phyloP scores from a whole-genome alignment of 2,888 invertebrate genomes.

The Fragum fragum region DNA sequence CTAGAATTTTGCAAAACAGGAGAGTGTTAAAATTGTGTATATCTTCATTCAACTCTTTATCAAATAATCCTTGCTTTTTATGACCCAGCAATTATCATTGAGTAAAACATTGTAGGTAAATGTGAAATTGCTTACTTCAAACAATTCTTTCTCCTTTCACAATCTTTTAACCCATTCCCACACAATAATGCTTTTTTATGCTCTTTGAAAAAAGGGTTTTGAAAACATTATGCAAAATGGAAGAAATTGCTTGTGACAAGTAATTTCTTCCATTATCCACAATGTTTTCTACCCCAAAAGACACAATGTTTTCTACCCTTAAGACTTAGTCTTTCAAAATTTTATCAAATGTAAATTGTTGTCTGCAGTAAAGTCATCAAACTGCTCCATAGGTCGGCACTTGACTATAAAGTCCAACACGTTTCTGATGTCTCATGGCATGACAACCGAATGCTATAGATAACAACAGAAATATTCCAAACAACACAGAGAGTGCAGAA shows the following conservation, averaged over 20 bases:
- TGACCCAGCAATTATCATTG: too few species aligned
- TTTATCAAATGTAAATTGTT: neutral
- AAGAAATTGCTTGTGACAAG: neutral
- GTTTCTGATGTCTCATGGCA: constrained; percentile 66
- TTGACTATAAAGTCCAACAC: constrained; percentile 59
- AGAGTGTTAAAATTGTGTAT: too few species aligned
- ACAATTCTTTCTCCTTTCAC: neutral
- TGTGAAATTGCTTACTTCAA: neutral
- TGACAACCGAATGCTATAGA: constrained; percentile 78
- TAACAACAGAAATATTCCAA: constrained; percentile 77
- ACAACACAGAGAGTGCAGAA: constrained; percentile 76
- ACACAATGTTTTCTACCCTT: neutral
- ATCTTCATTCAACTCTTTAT: too few species aligned
- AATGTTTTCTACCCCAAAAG: neutral
- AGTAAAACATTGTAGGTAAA: neutral
- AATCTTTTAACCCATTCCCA: too few species aligned
- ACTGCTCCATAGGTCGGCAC: constrained; percentile 73
- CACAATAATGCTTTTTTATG: too few species aligned
- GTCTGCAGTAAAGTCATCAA: constrained; percentile 28
- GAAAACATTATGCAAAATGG: too few species aligned
- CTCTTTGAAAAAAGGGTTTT: too few species aligned
- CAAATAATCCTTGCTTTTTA: too few species aligned
- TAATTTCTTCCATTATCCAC: constrained; percentile 2
- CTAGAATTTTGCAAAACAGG: too few species aligned
- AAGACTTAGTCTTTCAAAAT: neutral